Evolutionary conservation across 1,140 invertebrate species (phyloP).

Genomic region (Rhopalosiphum padi): DNA sequence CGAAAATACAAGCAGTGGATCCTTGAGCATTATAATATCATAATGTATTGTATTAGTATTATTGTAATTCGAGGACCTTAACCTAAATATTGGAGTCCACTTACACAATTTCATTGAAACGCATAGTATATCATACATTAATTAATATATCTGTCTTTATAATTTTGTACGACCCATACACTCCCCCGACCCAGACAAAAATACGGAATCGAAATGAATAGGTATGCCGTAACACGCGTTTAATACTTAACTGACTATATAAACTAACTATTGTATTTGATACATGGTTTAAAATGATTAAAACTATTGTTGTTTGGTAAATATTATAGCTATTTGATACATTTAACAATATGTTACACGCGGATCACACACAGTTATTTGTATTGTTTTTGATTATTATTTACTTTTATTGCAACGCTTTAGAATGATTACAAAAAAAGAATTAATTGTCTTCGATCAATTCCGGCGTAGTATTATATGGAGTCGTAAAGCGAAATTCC

Average conservation of each 20-base stretch:
- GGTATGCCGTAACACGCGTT: not conserved
- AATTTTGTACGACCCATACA: not conserved
- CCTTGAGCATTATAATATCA: constrained; percentile 21
- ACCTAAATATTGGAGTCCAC: not conserved
- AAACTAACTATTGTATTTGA: not conserved
- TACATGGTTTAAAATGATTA: not conserved
- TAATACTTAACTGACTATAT: not conserved
- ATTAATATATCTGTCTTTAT: not conserved
- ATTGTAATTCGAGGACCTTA: constrained; percentile 31
- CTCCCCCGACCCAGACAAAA: not conserved
- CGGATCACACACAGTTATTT: not conserved
- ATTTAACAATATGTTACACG: not conserved
- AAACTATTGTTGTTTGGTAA: not conserved
- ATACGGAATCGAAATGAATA: not conserved
- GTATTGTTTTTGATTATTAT: not conserved
- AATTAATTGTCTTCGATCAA: not conserved
- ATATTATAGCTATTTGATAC: not conserved
- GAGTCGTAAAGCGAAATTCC: constrained; percentile 1
- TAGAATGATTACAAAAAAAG: not conserved
- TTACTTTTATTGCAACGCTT: not conserved
- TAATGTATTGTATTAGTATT: not conserved
- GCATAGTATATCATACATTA: not conserved
- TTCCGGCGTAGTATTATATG: not conserved
- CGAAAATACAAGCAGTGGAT: not conserved
- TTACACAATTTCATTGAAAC: not conserved